Evolutionary conservation across 2,797 vertebrate genomes (phyloP), one percentile per base, ranked within the genome.

Genomic region (Gymnopithys bicolor): DNA sequence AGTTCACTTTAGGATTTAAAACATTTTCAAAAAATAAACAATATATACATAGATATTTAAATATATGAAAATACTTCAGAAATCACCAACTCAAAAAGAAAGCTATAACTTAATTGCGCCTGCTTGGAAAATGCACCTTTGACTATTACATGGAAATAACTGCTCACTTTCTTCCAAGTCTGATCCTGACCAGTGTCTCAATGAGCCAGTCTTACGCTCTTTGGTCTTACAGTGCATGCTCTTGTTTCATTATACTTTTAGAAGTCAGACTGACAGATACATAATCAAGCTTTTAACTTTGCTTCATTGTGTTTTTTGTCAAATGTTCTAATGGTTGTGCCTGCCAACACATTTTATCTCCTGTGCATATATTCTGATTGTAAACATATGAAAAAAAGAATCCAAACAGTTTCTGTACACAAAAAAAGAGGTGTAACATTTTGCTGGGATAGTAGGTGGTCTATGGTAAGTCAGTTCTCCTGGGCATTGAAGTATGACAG

Each of bases 231-330:
- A 70, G 52, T 22, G 23, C 19, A 56, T 32, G 30, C 13, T 67
- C 66, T 60, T 78, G 13, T 58, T 93, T 91, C 52, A 14, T 58
- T 88, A 71, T 67, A 7, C 48, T 41, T 85, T 77, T 62, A 48
- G 39, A 87, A 88, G 68, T 46, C 53, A 68, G 66, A 83, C 33
- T 75, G 73, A 19, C 41, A 90, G 49, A 68, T 32, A 68, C 22
- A 58, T 68, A 89, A 94, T 52, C 78, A 76, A 91, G 62, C 49
- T 71, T 60, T 56, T 41, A 95, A 75, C 83, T 90, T 74, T 78
- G 45, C 19, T 88, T 66, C 53, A 71, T 48, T 75, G 49, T 74
- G 30, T 11, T 46, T 71, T 83, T 67, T 63, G 49, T 75, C 58
- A 91, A 94, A 83, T 41, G 37, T 28, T 83, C 22, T 76, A 56